Conservation (phyloP, 2,888 invertebrate genomes). For the Artemia sinica region DNA sequence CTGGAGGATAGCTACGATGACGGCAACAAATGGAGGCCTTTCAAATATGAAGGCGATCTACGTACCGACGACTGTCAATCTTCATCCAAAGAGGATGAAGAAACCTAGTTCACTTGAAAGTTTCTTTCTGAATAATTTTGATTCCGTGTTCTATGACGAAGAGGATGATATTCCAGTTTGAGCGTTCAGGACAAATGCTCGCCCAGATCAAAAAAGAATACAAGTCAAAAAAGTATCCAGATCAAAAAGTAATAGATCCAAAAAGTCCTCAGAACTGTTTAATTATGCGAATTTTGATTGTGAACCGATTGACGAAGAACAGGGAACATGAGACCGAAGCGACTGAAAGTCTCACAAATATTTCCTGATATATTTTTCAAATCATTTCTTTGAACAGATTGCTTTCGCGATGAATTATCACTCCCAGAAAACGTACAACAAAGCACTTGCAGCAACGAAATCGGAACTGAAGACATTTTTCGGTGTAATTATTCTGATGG, state of each 20-base stretch:
- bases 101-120: neutral
- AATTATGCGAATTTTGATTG: neutral
- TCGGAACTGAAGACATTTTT: slow-evolving; percentile 12
- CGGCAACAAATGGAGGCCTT: neutral
- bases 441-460: neutral
- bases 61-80: neutral
- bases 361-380: too few species aligned
- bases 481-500: slow-evolving; percentile 10
- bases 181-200: neutral
- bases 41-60: neutral
- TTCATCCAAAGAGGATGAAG: neutral
- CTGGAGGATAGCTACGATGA: slow-evolving; percentile 11
- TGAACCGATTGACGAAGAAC: slow-evolving; percentile 1
- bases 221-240: neutral
- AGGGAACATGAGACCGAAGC: neutral
- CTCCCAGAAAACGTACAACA: neutral
- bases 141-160: neutral
- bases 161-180: neutral
- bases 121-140: neutral
- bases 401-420: too few species aligned
- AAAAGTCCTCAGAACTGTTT: neutral
- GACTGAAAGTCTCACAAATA: neutral
- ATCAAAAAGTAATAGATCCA: neutral
- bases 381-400: too few species aligned
- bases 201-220: neutral